phyloP scores from a whole-genome alignment of 2,797 vertebrate genomes.

The Molothrus aeneus region DNA sequence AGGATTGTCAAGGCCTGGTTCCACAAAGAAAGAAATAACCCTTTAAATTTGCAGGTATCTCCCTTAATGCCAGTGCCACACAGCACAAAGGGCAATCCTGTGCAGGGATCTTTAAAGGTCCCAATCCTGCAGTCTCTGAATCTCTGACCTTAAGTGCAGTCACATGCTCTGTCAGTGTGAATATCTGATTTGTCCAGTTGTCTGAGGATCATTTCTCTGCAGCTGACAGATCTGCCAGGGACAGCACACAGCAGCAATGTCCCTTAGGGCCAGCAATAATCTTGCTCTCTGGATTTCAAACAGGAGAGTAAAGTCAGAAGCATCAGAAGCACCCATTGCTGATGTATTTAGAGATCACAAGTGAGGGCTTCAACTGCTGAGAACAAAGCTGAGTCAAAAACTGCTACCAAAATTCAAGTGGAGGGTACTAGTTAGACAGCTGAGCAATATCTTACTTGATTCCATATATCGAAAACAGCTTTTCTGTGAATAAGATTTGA shows the following conservation, averaged over 20 bases:
- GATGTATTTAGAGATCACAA: conserved; percentile 84
- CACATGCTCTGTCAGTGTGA: background rate
- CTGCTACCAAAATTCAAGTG: conserved; percentile 45
- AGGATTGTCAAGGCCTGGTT: background rate
- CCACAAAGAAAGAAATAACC: background rate
- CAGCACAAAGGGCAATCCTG: background rate
- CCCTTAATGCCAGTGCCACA: background rate
- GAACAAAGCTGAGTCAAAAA: conserved; percentile 83
- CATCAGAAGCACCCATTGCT: conserved; percentile 81
- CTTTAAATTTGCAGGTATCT: background rate
- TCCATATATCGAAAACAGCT: background rate
- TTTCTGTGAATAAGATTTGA: background rate
- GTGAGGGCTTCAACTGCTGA: conserved; percentile 85
- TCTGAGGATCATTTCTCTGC: conserved; percentile 45
- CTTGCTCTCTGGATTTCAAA: conserved; percentile 71
- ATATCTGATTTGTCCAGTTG: conserved; percentile 40
- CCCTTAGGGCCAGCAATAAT: background rate
- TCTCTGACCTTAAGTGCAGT: conserved; percentile 42
- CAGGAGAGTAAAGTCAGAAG: conserved; percentile 77
- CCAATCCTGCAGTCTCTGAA: background rate
- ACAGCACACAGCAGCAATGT: background rate
- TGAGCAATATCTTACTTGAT: background rate
- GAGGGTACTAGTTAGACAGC: conserved; percentile 72
- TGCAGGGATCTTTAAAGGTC: background rate
- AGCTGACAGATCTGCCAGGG: conserved; percentile 1